Conservation (phyloP, 2,113 vertebrate species). For the Oreotrochilus melanogaster region DNA sequence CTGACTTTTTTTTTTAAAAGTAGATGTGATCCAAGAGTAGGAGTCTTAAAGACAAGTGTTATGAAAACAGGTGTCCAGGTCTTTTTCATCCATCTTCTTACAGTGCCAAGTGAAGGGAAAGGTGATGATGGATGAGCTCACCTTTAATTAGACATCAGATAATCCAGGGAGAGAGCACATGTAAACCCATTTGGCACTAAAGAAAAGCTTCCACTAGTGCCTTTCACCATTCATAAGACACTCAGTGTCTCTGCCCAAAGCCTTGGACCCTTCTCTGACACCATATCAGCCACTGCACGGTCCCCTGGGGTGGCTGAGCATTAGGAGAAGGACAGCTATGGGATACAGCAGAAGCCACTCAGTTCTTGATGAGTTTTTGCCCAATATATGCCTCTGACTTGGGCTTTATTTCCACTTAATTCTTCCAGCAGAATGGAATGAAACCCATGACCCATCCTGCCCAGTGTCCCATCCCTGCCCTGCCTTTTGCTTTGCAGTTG, state of each 20-base stretch:
- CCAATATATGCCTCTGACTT: background rate
- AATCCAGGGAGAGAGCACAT: background rate
- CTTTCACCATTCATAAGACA: background rate
- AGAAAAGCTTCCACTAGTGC: background rate
- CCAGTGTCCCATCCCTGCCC: background rate
- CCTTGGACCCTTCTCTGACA: background rate
- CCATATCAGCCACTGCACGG: background rate
- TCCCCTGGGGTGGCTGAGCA: background rate
- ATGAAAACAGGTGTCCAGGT: background rate
- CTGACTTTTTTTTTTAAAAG: background rate
- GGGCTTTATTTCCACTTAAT: background rate
- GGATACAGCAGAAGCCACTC: background rate
- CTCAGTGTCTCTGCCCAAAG: background rate
- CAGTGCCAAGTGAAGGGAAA: background rate
- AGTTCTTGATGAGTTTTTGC: background rate
- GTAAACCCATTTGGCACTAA: background rate
- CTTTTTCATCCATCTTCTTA: background rate
- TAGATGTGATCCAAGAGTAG: background rate
- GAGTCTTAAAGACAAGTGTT: background rate
- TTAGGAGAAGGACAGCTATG: fast-evolving
- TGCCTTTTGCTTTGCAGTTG: background rate
- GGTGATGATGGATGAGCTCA: background rate
- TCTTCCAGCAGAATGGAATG: background rate
- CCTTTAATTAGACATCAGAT: background rate
- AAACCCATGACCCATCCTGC: background rate